Base-by-base conservation (phyloP, 2,888 invertebrate species). In the Osedax fenrisi region DNA sequence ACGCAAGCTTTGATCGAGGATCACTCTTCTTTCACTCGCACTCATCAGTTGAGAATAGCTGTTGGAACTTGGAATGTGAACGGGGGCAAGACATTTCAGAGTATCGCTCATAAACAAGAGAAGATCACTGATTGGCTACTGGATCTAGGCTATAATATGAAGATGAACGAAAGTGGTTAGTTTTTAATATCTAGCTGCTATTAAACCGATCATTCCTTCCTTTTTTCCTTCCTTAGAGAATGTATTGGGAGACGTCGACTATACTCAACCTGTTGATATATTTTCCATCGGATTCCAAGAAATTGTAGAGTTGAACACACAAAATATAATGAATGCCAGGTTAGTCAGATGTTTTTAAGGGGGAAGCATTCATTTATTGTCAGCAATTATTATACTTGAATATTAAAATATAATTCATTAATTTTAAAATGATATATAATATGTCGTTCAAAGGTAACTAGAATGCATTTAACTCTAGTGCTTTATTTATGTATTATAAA, bases 41-140 rank as follows among this genome's bases (percentile, higher is more conserved):
- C 79, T 0, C 77, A 77, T 27, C 76, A 77, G 23, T 71, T 93
- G 24, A 88, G 92, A 25, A 88, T 97, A 2, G 90, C 92, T 71
- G 90, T 94, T 73, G 97, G 94, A 21, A 99, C 98, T 0, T 99
- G 97, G 86, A 99, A 99, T 85, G 97, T 99, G 0, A 99, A 99
- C 85, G 98, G 98, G 61, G 98, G 98, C 2, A 96, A 95, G 85
- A 95, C 96, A 86, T 96, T 98, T 82, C 89, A 94, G 79, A 95
- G 94, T 84, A 90, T 98, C 74, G 96, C 92, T 26, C 93, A 92
- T 83, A 94, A 94, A 76, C 84, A 87, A 76, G 83, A 86, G 75
- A 84, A 83, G 10, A 80, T 87, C 74, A 81, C 83, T 59, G 85
- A 86, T 76, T 87, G 87, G 87, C 86, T 96, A 26, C 85, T 95